Base-by-base conservation (phyloP, 2,888 invertebrate genomes). In the Ceramica pisi region DNA sequence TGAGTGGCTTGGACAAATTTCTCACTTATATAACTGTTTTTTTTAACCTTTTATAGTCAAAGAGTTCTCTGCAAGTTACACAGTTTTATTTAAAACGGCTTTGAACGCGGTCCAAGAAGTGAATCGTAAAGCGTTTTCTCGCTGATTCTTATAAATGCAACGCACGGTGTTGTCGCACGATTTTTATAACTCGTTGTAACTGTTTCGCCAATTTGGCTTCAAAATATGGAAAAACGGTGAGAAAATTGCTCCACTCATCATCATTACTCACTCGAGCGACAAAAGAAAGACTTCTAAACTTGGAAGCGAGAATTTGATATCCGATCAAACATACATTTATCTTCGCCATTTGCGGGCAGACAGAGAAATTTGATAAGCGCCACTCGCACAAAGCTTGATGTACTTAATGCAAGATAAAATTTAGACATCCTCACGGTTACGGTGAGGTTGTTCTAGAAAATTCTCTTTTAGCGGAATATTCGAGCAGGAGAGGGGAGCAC, bases 331-430 rank as follows among this genome's bases (percentile, higher is more conserved):
- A 85, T 80, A 79, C 83, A 86, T 88, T 89, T 87, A 79, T 82
- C 80, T 80, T 79, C 65, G 69, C 59, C 61, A 75, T 78, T 77
- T 68, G 73, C 72, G 80, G 72, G 81, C 72, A 77, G 67, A 69
- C 73, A 71, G 86, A 88, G 88, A 88, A 90, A 92, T 88, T 90
- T 90, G 89, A 92, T 89, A 89, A 89, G 86, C 87, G 74, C 83
- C 86, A 85, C 87, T 90, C 85, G 84, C 83, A 84, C 81, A 90
- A 88, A 86, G 81, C 85, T 78, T 85, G 87, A 89, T 90, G 91
- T 90, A 87, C 88, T 89, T 90, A 90, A 89, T 87, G 88, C 85
- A 84, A 90, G 87, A 92, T 89, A 90, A 91, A 92, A 90, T 91
- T 88, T 89, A 90, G 91, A 90, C 86, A 84, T 90, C 85, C 85